Conservation (phyloP, 2,113 vertebrate species). For the Spea multiplicata region DNA sequence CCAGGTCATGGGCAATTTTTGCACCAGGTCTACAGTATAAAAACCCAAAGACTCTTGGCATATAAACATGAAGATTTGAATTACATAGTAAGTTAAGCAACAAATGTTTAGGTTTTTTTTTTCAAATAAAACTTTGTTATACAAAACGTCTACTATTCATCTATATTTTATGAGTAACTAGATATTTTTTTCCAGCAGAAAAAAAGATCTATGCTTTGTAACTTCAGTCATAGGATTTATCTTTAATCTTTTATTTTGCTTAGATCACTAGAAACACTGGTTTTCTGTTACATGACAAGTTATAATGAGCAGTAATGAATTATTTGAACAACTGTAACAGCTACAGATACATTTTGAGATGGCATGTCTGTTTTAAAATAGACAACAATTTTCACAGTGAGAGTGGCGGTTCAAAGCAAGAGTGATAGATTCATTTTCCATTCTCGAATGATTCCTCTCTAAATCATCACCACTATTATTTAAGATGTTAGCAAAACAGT, state of each 20-base stretch:
- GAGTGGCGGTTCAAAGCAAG: slow-evolving; percentile 27
- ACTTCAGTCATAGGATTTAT: slow-evolving; percentile 73
- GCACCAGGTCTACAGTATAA: no score
- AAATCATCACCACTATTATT: slow-evolving; percentile 26
- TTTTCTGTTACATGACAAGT: slow-evolving; percentile 72
- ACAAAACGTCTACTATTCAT: slow-evolving; percentile 56
- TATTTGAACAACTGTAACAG: slow-evolving; percentile 71
- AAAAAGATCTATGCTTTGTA: slow-evolving; percentile 70
- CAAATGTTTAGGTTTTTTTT: no score
- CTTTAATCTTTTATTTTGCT: slow-evolving; percentile 76
- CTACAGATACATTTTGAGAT: slow-evolving; percentile 62
- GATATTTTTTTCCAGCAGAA: slow-evolving; percentile 34
- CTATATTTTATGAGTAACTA: slow-evolving; percentile 68
- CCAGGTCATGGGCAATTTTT: no score
- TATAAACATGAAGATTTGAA: no score
- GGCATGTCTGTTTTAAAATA: slow-evolving; percentile 51
- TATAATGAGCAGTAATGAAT: slow-evolving; percentile 78
- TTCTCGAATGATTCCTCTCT: slow-evolving; percentile 35
- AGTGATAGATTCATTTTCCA: neutral
- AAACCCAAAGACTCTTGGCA: no score
- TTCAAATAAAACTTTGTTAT: no score
- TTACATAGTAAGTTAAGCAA: no score
- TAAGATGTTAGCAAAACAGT: slow-evolving; percentile 35
- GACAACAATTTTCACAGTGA: slow-evolving; percentile 34
- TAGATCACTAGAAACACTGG: slow-evolving; percentile 71